Conservation (phyloP, 2,113 vertebrate species). For the Scytalopus superciliaris region DNA sequence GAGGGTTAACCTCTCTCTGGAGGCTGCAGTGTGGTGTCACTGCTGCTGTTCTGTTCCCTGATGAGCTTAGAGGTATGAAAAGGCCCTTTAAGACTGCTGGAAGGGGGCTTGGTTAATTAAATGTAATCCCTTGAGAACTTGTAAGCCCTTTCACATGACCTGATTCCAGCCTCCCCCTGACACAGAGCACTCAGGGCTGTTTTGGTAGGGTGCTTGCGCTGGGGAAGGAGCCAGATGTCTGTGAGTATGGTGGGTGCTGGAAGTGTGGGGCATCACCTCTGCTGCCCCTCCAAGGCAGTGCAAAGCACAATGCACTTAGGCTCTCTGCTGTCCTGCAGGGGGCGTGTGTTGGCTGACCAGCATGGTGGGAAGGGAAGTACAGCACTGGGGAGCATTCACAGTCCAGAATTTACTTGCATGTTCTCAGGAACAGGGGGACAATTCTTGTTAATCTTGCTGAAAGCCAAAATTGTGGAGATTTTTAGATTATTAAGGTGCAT, state of each 20-base stretch:
- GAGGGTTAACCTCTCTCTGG: neutral
- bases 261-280: neutral
- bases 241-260: constrained; percentile 53
- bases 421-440: neutral
- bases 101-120: constrained; percentile 66
- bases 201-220: neutral
- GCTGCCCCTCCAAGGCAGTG: accelerated
- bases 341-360: accelerated
- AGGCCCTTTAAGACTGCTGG: constrained; percentile 47
- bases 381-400: neutral
- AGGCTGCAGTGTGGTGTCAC: neutral
- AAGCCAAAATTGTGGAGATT: neutral
- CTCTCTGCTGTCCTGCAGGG: accelerated
- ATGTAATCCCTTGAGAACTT: constrained; percentile 72
- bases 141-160: constrained; percentile 75
- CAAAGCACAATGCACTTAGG: neutral
- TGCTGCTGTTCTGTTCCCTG: neutral
- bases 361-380: neutral
- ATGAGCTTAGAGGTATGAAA: constrained; percentile 62
- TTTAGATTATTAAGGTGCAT: neutral
- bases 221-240: constrained; percentile 57
- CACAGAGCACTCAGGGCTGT: neutral
- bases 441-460: neutral
- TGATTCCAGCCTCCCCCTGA: neutral
- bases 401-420: accelerated